These are phyloP conservation scores for Damaliscus lunatus DNA, from an alignment of 2,113 vertebrate genomes.

Conservation along the genomic window DNA sequence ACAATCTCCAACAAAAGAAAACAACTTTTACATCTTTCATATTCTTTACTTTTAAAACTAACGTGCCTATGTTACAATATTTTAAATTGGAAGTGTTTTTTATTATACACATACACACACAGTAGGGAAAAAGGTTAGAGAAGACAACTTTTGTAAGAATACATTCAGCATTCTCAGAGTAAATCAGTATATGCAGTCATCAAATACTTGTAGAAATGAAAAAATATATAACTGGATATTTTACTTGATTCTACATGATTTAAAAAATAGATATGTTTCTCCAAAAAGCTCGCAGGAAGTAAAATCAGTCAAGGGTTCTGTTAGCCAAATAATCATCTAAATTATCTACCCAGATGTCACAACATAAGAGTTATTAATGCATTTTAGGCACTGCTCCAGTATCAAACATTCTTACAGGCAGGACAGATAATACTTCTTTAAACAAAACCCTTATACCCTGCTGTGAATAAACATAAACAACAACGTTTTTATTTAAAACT, in stretches of 20 bases:
- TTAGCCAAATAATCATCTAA: conserved; percentile 37
- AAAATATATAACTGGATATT: neutral
- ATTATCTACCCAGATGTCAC: conserved; percentile 33
- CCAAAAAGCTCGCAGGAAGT: neutral
- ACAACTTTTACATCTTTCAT: neutral
- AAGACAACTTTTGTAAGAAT: neutral
- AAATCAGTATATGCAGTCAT: conserved; percentile 1
- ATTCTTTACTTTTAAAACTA: conserved; percentile 17
- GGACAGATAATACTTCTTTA: neutral
- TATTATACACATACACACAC: neutral
- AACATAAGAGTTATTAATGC: neutral
- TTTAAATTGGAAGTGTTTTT: conserved; percentile 11
- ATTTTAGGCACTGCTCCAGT: conserved; percentile 11
- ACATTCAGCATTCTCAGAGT: neutral
- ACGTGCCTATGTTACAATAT: neutral
- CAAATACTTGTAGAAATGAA: neutral
- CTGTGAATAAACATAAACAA: conserved; percentile 28
- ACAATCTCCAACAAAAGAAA: neutral
- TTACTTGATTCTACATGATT: neutral
- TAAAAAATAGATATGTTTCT: conserved; percentile 36
- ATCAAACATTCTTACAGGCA: neutral
- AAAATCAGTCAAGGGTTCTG: neutral
- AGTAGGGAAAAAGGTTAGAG: neutral
- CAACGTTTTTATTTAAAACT: conserved; percentile 28
- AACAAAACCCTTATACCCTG: neutral